Percentiles rank a stretch among this genome's conserved stretches.
phyloP scores from a whole-genome alignment of 2,888 invertebrate genomes.

The Ferrisia virgata region DNA sequence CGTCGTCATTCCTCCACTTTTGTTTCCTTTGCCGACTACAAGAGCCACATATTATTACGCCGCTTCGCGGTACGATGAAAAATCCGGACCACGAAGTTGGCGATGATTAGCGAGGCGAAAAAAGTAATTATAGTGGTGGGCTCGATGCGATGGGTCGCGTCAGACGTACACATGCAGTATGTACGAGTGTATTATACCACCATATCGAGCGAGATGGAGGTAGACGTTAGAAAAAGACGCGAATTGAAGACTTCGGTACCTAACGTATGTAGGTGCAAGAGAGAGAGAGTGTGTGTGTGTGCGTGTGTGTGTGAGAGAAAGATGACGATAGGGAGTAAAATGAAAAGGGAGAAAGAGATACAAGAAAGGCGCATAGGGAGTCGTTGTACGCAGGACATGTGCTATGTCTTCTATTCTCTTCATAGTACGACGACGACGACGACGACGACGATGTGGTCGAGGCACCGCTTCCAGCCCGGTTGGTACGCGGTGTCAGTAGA shows the following conservation, averaged over 20 bases:
- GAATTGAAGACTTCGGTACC: not conserved
- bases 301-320: not conserved
- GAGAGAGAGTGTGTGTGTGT: no score
- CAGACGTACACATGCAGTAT: no score
- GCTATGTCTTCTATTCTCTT: not conserved
- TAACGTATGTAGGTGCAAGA: no score
- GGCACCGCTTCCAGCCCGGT: no score
- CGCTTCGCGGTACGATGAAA: not conserved
- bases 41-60: not conserved
- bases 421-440: not conserved
- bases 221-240: not conserved
- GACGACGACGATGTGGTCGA: no score
- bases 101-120: constrained; percentile 17
- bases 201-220: no score
- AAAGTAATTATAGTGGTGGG: not conserved
- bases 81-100: not conserved
- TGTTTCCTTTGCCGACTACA: no score
- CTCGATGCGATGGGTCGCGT: no score
- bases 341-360: no score
- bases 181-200: no score
- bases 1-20: no score
- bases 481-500: not conserved
- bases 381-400: not conserved
- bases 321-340: not conserved
- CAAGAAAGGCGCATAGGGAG: not conserved